Conservation (phyloP, 2,797 vertebrate genomes). For the Tauraco hartlaubi region DNA sequence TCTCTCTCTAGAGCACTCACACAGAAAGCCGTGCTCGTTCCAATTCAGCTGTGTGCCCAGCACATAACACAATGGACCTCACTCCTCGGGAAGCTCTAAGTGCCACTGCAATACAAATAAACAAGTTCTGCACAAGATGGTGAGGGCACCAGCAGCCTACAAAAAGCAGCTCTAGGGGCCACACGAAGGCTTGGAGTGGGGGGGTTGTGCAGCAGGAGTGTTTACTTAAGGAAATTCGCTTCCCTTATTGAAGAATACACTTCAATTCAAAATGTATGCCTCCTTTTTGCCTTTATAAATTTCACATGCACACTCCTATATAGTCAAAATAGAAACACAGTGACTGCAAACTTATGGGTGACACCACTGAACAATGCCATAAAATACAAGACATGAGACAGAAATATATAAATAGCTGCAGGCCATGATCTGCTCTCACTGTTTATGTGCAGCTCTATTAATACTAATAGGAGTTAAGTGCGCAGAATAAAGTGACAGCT, state of each 20-base stretch:
- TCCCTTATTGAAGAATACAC: not conserved
- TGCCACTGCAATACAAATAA: conserved; percentile 68
- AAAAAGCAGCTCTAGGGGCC: conserved; percentile 56
- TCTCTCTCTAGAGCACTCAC: conserved; percentile 74
- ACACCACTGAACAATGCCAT: conserved; percentile 10
- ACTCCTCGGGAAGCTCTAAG: conserved; percentile 60
- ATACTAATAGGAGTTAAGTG: conserved; percentile 70
- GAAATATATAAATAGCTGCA: conserved; percentile 50
- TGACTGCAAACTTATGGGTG: conserved; percentile 17
- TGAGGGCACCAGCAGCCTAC: conserved; percentile 59
- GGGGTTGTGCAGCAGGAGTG: not conserved
- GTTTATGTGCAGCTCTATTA: conserved; percentile 48
- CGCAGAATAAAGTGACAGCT: conserved; percentile 61
- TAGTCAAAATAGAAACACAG: not conserved
- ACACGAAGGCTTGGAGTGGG: not conserved
- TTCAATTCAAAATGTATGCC: not conserved
- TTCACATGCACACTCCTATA: not conserved
- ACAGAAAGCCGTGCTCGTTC: conserved; percentile 57
- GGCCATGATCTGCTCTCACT: conserved; percentile 58
- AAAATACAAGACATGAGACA: conserved; percentile 29
- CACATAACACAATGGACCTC: conserved; percentile 58
- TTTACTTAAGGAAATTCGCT: conserved; percentile 12
- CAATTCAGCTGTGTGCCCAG: conserved; percentile 63
- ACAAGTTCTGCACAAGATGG: conserved; percentile 64
- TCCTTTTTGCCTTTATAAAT: not conserved